A percentile compares a stretch with the other conserved stretches of the same genome.
Conservation (phyloP, 2,797 vertebrate species). For the Lepus oiostolus region DNA sequence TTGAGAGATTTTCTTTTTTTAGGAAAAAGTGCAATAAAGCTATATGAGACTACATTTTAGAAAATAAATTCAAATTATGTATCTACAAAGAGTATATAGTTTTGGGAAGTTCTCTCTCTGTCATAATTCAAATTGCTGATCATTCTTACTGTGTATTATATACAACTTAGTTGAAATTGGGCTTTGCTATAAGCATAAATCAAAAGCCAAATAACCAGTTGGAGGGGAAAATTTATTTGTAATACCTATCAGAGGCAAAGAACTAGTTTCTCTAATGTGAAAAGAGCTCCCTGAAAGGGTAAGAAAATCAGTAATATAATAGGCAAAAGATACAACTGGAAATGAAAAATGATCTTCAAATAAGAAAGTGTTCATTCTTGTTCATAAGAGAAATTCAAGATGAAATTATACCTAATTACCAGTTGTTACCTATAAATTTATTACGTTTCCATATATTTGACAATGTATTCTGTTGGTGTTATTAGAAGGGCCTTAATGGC, state of each 20-base stretch:
- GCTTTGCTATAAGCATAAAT: conserved; percentile 58
- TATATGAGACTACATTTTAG: conserved; percentile 28
- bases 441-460: conserved; percentile 25
- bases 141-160: conserved; percentile 39
- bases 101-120: conserved; percentile 14
- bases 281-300: conserved; percentile 15
- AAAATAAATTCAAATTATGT: conserved; percentile 59
- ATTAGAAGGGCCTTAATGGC: not conserved
- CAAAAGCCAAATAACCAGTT: not conserved
- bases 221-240: not conserved
- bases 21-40: conserved; percentile 35
- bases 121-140: conserved; percentile 43
- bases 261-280: conserved; percentile 5
- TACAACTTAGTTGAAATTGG: not conserved
- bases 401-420: conserved; percentile 23
- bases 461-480: not conserved
- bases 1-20: conserved; percentile 56
- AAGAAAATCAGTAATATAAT: not conserved
- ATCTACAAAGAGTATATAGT: conserved; percentile 28
- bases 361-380: not conserved
- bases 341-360: conserved; percentile 42
- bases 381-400: conserved; percentile 56
- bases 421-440: conserved; percentile 44
- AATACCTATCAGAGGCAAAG: conserved; percentile 41
- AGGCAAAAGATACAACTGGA: conserved; percentile 7